A percentile compares a stretch with the other conserved stretches of the same genome.
phyloP scores from a whole-genome alignment of 2,113 vertebrate genomes.

The Butorides virescens region DNA sequence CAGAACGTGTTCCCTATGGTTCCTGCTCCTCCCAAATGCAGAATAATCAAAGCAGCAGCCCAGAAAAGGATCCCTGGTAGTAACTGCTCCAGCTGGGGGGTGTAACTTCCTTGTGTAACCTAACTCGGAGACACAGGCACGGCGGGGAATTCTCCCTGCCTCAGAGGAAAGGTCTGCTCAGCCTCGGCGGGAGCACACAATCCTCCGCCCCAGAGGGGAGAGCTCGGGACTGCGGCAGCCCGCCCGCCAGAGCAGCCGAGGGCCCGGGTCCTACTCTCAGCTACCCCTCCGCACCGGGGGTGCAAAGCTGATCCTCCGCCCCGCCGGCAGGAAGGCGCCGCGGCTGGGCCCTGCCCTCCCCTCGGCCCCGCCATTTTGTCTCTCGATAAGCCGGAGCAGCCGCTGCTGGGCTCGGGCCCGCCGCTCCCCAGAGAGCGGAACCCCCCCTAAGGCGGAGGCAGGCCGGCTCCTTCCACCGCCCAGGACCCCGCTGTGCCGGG shows the following conservation, averaged over 20 bases:
- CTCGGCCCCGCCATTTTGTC: conserved; percentile 43
- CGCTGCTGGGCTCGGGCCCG: background rate
- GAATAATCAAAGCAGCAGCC: background rate
- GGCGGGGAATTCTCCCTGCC: background rate
- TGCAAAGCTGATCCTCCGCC: accelerated
- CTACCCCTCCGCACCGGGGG: accelerated
- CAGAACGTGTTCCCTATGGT: accelerated
- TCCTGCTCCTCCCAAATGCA: accelerated
- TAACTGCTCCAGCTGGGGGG: accelerated
- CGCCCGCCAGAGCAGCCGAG: accelerated
- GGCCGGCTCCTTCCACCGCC: accelerated
- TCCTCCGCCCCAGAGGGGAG: too few species aligned
- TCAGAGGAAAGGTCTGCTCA: accelerated
- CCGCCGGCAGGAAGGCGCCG: background rate
- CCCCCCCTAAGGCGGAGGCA: accelerated
- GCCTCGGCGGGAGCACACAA: accelerated
- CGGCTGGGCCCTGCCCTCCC: background rate
- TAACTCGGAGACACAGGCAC: background rate
- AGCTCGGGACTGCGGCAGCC: background rate
- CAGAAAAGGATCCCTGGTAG: background rate
- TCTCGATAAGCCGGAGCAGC: background rate
- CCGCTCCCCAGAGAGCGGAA: too few species aligned
- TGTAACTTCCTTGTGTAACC: background rate
- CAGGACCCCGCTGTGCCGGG: accelerated
- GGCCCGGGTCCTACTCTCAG: background rate